These are phyloP conservation scores for Anagyrus pseudococci DNA, from an alignment of 2,888 invertebrate species.

Conservation along the genomic window DNA sequence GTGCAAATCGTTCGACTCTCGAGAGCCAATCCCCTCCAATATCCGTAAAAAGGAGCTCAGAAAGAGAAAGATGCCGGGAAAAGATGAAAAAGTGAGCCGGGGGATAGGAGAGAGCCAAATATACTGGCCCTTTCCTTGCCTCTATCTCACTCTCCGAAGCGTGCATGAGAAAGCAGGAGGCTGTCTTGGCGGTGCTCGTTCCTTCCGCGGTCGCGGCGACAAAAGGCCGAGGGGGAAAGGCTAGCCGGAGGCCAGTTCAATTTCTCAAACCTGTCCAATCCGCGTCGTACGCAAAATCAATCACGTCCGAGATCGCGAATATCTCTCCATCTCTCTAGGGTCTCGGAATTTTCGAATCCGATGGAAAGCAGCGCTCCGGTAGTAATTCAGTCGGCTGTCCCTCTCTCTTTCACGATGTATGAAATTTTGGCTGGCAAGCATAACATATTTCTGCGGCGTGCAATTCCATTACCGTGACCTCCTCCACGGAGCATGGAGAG, in stretches of 20 bases:
- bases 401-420: neutral
- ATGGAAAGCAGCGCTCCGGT: slow-evolving; percentile 42
- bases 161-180: neutral
- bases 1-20: slow-evolving; percentile 53
- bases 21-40: slow-evolving; percentile 49
- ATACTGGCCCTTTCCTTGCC: slow-evolving; percentile 1
- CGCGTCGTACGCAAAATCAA: slow-evolving; percentile 63
- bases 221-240: slow-evolving; percentile 37
- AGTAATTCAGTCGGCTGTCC: slow-evolving; percentile 32
- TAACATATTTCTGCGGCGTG: slow-evolving; percentile 29
- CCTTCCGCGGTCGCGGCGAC: slow-evolving; percentile 39
- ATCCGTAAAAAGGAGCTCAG: slow-evolving; percentile 35
- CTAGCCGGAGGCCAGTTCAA: slow-evolving; percentile 58
- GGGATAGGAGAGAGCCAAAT: no score
- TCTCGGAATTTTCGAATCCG: slow-evolving; percentile 50
- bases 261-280: slow-evolving; percentile 63
- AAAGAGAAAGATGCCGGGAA: no score
- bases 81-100: neutral
- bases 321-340: slow-evolving; percentile 32
- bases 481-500: neutral
- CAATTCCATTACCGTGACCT: slow-evolving; percentile 31
- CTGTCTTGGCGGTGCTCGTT: slow-evolving; percentile 1
- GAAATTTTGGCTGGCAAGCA: neutral
- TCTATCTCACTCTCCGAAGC: neutral
- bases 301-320: slow-evolving; percentile 48